Conservation (phyloP, 1,140 invertebrate species). For the Ceratina calcarata region DNA sequence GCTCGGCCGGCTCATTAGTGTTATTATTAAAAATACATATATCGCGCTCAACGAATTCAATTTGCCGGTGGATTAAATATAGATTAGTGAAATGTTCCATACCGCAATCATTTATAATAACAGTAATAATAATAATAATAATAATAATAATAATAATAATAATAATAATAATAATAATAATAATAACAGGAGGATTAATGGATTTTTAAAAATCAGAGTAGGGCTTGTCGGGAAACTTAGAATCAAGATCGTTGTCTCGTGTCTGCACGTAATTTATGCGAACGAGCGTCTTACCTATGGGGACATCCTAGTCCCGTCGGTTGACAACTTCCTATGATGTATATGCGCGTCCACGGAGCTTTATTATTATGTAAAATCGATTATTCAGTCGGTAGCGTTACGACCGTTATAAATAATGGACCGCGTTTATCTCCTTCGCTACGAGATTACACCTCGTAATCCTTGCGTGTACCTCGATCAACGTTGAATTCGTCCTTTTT, state of each 20-base stretch:
- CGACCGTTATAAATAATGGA: slow-evolving; percentile 28
- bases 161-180: neutral
- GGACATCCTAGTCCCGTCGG: slow-evolving; percentile 6
- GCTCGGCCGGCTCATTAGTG: neutral
- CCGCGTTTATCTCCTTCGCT: slow-evolving; percentile 28
- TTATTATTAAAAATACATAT: slow-evolving; percentile 10
- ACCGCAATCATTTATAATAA: neutral
- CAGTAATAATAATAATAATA: too few species aligned
- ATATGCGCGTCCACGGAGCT: slow-evolving; percentile 5
- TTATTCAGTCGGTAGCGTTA: slow-evolving; percentile 6
- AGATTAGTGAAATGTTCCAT: neutral
- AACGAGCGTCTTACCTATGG: slow-evolving; percentile 15
- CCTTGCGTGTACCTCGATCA: slow-evolving; percentile 28
- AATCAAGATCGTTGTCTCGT: neutral
- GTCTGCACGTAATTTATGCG: slow-evolving; percentile 21
- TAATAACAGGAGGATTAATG: too few species aligned
- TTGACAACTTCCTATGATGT: slow-evolving; percentile 28
- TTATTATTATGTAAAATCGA: slow-evolving; percentile 48
- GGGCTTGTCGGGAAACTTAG: neutral
- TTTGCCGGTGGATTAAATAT: neutral
- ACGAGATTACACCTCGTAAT: slow-evolving; percentile 24
- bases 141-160: neutral
- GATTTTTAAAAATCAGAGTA: neutral
- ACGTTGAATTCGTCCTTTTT: slow-evolving; percentile 6
- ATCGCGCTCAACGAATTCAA: neutral